Evolutionary conservation across 2,888 invertebrate genomes (phyloP), one percentile per base, ranked within the genome.

Genomic region (Callosobruchus maculatus): DNA sequence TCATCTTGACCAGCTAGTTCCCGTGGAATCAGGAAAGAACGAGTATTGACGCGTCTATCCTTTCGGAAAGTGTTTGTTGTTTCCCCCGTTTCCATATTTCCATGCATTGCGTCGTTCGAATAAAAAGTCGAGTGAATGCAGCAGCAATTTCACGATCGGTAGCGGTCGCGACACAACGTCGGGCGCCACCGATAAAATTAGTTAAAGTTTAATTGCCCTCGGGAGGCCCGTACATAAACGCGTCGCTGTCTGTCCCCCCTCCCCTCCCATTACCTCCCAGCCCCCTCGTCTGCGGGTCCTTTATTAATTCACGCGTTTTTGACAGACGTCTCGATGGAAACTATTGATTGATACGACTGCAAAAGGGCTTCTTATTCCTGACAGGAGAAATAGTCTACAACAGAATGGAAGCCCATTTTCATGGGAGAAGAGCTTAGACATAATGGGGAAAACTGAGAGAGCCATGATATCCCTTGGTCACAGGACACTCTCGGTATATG

Each of bases 131-230:
- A 49, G 49, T 49, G 49, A 49, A 49, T 49, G 49, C 18, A 13
- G 49, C 68, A 22, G 68, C 68, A 68, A 68, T 68, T 68, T 68
- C 13, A 68, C 5, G 21, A 68, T 18, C 49, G 49, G 49, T 1
- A 49, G 18, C 49, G 9, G 30, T 9, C 49, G 49, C 49, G 49
- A 49, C 49, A 49, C 49, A 77, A 78, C 78, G 76, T 73, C 75
- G 74, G 74, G 76, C 76, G 78, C 78, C 76, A 78, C 78, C 79
- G 81, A 81, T 82, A 81, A 82, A 82, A 82, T 82, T 82, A 82
- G 82, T 80, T 81, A 78, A 81, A 81, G 80, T 81, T 82, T 80
- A 82, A 82, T 82, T 81, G 81, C 81, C 78, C 81, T 78, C 82
- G 21, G 70, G 74, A 78, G 82, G 22, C 72, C 80, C 70, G 81